These are phyloP conservation scores for Anabas testudineus DNA, from an alignment of 2,797 vertebrate species.

Conservation along the genomic window DNA sequence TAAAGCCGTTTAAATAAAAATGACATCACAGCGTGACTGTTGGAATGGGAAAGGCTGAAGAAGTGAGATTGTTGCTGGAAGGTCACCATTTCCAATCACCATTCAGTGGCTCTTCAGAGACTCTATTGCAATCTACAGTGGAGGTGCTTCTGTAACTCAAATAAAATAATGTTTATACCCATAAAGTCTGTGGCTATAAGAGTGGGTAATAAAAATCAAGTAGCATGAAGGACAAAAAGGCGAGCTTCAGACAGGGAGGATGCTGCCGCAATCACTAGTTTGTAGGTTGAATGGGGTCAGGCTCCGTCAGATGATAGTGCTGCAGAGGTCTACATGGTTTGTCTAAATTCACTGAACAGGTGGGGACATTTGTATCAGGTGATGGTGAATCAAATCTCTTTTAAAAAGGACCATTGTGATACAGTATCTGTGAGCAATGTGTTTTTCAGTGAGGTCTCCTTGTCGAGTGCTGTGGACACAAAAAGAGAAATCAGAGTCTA, in stretches of 20 bases:
- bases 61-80: slow-evolving; percentile 8
- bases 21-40: neutral
- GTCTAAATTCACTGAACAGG: slow-evolving; percentile 6
- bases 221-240: slow-evolving; percentile 29
- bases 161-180: slow-evolving; percentile 32
- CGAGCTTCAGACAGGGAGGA: slow-evolving; percentile 11
- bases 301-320: slow-evolving; percentile 13
- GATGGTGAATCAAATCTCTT: slow-evolving; percentile 3
- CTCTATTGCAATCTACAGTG: neutral
- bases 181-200: slow-evolving; percentile 20
- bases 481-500: neutral
- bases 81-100: slow-evolving; percentile 11
- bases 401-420: neutral
- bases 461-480: neutral
- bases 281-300: slow-evolving; percentile 2
- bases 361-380: neutral
- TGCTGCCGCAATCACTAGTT: slow-evolving; percentile 2
- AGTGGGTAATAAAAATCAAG: slow-evolving; percentile 31
- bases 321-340: slow-evolving; percentile 13
- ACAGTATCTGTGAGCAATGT: neutral
- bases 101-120: slow-evolving; percentile 1
- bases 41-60: neutral
- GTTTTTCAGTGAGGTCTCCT: slow-evolving; percentile 16
- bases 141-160: slow-evolving; percentile 32
- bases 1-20: slow-evolving; percentile 5